A percentile compares a stretch with the other conserved stretches of the same genome.
Conservation (phyloP, 2,113 vertebrate genomes). For the Poecilia latipinna region DNA sequence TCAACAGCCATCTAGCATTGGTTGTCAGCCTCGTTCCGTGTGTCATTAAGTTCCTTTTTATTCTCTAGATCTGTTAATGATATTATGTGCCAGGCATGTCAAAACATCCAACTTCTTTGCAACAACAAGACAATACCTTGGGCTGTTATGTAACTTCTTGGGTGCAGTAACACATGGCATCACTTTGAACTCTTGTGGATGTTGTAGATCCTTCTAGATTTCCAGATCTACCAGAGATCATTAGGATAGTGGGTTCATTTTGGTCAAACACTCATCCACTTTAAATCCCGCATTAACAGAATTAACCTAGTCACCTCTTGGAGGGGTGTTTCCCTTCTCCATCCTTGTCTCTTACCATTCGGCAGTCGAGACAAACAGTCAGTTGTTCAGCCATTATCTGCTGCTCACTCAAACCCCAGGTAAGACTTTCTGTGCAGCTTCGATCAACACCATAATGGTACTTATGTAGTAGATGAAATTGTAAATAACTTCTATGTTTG, state of each 20-base stretch:
- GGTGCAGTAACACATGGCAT: neutral
- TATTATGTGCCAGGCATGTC: neutral
- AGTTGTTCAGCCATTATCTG: slow-evolving; percentile 22
- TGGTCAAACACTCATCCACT: slow-evolving; percentile 71
- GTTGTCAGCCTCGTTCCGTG: neutral
- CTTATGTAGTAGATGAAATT: neutral
- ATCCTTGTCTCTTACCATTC: slow-evolving; percentile 54
- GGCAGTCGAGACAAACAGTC: slow-evolving; percentile 29
- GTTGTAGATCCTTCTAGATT: slow-evolving; percentile 5
- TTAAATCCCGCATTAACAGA: slow-evolving; percentile 80
- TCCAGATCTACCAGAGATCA: slow-evolving; percentile 25
- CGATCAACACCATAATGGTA: neutral
- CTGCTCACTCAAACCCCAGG: slow-evolving; percentile 37
- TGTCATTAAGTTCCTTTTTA: neutral
- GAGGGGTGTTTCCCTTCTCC: slow-evolving; percentile 57
- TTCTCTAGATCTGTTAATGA: slow-evolving; percentile 1
- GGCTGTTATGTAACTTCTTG: neutral
- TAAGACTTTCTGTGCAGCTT: slow-evolving; percentile 19
- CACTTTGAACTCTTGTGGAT: neutral
- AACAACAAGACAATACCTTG: neutral
- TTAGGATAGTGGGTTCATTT: slow-evolving; percentile 43
- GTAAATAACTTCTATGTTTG: neutral
- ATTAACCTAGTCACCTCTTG: slow-evolving; percentile 74
- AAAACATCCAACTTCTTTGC: neutral
- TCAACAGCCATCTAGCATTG: neutral